Evolutionary conservation across 1,140 invertebrate species (phyloP), one percentile per base, ranked within the genome.

Genomic region (Drosophila seguyi): DNA sequence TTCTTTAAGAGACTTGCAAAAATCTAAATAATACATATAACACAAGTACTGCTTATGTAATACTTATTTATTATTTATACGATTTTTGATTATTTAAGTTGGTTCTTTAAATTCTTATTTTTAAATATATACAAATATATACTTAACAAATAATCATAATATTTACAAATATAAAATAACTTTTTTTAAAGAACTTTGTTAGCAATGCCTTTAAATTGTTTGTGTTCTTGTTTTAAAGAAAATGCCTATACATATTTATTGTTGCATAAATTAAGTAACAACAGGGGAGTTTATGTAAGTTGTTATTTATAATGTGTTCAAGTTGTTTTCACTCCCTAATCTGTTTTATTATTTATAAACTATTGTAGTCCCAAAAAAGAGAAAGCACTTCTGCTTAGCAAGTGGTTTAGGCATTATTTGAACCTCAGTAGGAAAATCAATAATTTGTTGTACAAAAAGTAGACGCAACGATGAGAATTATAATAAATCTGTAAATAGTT

Each of bases 311-410:
- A 25, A 45, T 45, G 25, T 45, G n/a, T 44, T 45, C 13, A 29
- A 18, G 14, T 20, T 45, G 56, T 20, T 20, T 58, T 29, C 13
- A 22, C 39, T 27, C 39, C 39, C 41, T 16, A 27, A 45, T 18
- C 39, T 45, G 8, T 22, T 58, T 31, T 29, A 58, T n/a, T 45
- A 58, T 58, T 58, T 58, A 58, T 44, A 20, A 45, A 22, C 11
- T 18, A 18, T 18, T 50, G 48, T 52, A 14, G 27, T 1, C 10
- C 27, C 11, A 31, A 31, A 18, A 29, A 8, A 31, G 29, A 6
- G 7, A 29, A 31, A 31, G 29, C 29, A 31, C 29, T 31, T 31
- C 7, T 31, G 29, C 29, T 8, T 10, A 31, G 29, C 1, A 31
- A 31, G 29, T 31, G 29, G 29, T 6, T 29, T 25, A 25, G 2